These are phyloP conservation scores for Phyllopteryx taeniolatus DNA, from an alignment of 2,113 vertebrate genomes.

Conservation along the genomic window DNA sequence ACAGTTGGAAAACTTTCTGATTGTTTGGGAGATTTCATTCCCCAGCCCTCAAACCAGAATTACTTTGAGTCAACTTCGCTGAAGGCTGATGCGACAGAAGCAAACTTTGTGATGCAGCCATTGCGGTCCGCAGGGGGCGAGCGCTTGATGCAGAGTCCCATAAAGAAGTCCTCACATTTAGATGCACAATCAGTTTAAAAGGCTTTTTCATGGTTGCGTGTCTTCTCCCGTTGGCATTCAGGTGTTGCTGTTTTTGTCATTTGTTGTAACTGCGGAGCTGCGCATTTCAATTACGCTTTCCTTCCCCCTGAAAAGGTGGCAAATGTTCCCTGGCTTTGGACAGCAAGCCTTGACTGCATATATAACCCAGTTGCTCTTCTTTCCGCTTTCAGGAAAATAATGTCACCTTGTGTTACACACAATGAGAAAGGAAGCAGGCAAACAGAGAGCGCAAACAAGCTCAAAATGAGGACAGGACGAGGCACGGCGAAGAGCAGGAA, in stretches of 20 bases:
- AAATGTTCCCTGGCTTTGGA: conserved; percentile 38
- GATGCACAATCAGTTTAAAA: conserved; percentile 1
- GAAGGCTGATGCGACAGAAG: not conserved
- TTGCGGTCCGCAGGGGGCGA: not conserved
- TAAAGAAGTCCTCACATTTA: not conserved
- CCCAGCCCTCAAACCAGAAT: not conserved
- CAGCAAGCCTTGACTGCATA: conserved; percentile 35
- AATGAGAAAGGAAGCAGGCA: conserved; percentile 29
- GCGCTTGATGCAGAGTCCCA: conserved; percentile 1
- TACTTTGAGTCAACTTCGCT: not conserved
- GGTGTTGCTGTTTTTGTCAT: conserved; percentile 13
- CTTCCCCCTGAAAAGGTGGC: conserved; percentile 29
- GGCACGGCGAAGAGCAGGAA: conserved; percentile 39
- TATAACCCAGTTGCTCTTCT: conserved; percentile 35
- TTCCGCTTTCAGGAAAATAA: conserved; percentile 34
- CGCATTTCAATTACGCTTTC: conserved; percentile 47
- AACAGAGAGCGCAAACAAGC: conserved; percentile 36
- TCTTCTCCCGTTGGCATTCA: conserved; percentile 6
- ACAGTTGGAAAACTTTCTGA: not conserved
- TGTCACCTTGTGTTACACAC: conserved; percentile 53
- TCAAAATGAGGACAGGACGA: conserved; percentile 45
- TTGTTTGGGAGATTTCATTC: conserved; percentile 8
- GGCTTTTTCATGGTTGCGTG: not conserved
- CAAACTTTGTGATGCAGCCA: not conserved
- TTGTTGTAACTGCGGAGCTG: conserved; percentile 23